phyloP scores from a whole-genome alignment of 2,888 invertebrate species.

The Pyrgus malvae region DNA sequence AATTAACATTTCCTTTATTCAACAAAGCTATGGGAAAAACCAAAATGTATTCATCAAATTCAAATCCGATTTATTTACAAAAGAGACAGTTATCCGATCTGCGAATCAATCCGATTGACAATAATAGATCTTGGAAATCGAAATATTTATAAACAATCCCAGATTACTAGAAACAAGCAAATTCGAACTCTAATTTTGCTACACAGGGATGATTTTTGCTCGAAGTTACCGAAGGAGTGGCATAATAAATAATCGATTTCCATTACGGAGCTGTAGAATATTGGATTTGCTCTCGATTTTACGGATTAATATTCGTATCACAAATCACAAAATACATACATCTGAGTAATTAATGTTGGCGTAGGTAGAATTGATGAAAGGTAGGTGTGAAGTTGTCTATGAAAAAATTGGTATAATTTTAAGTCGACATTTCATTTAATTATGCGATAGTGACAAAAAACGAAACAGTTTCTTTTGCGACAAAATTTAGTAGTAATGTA shows the following conservation, averaged over 20 bases:
- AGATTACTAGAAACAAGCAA: not conserved
- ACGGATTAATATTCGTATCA: slow-evolving; percentile 34
- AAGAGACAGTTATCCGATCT: not conserved
- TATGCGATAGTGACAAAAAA: too few species aligned
- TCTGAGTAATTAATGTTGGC: not conserved
- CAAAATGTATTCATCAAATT: too few species aligned
- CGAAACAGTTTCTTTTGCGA: too few species aligned
- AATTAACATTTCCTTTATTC: too few species aligned
- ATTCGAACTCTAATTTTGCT: not conserved
- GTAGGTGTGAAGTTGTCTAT: not conserved
- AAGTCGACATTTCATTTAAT: too few species aligned
- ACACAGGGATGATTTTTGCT: slow-evolving; percentile 11
- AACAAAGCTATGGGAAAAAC: too few species aligned
- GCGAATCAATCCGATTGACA: not conserved
- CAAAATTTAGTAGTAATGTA: too few species aligned
- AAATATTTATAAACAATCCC: not conserved
- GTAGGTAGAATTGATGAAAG: not conserved
- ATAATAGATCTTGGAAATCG: not conserved
- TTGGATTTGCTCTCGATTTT: slow-evolving; percentile 35
- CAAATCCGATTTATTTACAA: too few species aligned
- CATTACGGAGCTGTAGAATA: slow-evolving; percentile 34
- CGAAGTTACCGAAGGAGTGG: not conserved
- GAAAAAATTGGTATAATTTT: not conserved
- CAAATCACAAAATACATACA: not conserved
- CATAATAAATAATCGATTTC: slow-evolving; percentile 34